A percentile compares a stretch with the other conserved stretches of the same genome.
These are phyloP conservation scores for Parazoanthus darwini DNA, from an alignment of 92 coral and sea anemone species.

Conservation along the genomic window DNA sequence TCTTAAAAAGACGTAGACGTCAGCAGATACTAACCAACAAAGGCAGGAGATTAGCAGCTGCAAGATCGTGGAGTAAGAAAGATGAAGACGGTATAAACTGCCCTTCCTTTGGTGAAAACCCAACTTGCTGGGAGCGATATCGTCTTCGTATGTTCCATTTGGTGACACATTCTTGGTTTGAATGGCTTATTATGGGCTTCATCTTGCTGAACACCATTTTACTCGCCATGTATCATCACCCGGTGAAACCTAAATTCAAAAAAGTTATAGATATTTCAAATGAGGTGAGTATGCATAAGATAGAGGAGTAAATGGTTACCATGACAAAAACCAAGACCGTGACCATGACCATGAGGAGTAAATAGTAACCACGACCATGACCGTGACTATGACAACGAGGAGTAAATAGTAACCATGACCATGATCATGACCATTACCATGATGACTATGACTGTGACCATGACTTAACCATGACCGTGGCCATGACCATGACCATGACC, in stretches of 20 bases:
- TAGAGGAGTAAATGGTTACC: no score
- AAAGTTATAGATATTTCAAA: conserved; percentile 11
- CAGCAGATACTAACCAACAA: conserved; percentile 18
- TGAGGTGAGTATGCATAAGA: conserved; percentile 23
- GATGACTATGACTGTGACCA: no score
- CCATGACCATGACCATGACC: no score
- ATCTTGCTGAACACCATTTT: conserved; percentile 48
- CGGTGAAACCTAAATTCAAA: conserved; percentile 18
- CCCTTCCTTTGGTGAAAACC: background rate
- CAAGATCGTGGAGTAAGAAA: background rate
- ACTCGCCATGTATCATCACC: conserved; percentile 47
- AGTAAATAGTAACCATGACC: background rate
- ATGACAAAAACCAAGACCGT: background rate
- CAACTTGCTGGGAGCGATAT: background rate
- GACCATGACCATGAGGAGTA: background rate
- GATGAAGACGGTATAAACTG: background rate
- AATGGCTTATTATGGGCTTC: conserved; percentile 35
- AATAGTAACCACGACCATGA: background rate
- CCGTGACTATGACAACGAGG: background rate
- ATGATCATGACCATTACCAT: no score
- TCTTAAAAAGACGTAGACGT: conserved; percentile 32
- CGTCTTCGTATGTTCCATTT: conserved; percentile 1
- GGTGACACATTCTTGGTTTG: conserved; percentile 47
- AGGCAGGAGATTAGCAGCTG: conserved; percentile 21
- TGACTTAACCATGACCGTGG: no score